Percentiles rank a stretch among this genome's conserved stretches.
Conservation (phyloP, 1,140 invertebrate species). For the Drosophila orena region DNA sequence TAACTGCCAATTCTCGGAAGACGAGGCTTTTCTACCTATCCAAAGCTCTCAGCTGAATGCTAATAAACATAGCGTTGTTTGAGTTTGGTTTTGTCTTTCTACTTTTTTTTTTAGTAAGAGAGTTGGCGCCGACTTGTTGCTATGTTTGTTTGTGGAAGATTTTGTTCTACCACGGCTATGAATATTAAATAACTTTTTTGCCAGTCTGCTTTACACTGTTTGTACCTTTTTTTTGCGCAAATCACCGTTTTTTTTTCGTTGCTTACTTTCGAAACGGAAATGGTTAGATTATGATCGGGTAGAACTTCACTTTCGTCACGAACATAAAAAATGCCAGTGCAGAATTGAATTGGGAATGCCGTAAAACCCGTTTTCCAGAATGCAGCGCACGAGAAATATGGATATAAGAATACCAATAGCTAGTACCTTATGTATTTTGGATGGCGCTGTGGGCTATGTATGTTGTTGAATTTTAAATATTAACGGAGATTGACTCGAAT, state of each 20-base stretch:
- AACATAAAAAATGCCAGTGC: conserved; percentile 35
- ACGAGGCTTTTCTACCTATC: conserved; percentile 40
- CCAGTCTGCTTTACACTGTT: conserved; percentile 28
- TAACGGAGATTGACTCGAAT: conserved; percentile 20
- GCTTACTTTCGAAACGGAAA: conserved; percentile 61
- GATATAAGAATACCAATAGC: conserved; percentile 22
- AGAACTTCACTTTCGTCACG: conserved; percentile 54
- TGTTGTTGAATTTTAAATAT: conserved; percentile 2
- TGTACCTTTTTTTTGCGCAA: conserved; percentile 4
- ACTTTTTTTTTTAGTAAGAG: conserved; percentile 2
- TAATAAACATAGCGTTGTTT: conserved; percentile 65
- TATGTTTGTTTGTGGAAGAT: conserved; percentile 56
- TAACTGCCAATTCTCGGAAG: conserved; percentile 82
- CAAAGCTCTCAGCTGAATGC: conserved; percentile 62
- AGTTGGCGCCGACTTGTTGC: conserved; percentile 74
- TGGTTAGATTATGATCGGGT: conserved; percentile 40
- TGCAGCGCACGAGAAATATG: conserved; percentile 23
- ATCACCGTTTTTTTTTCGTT: conserved; percentile 36
- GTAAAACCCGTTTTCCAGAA: conserved; percentile 46
- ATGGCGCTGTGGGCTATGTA: background rate
- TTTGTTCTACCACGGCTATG: conserved; percentile 30
- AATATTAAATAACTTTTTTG: conserved; percentile 71
- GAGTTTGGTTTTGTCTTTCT: conserved; percentile 32
- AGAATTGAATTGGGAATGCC: conserved; percentile 41
- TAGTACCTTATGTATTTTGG: conserved; percentile 8